Evolutionary conservation across 35 echinoderm and acorn worm genomes (phyloP), one percentile per base, ranked within the genome.

Genomic region (Apostichopus californicus): DNA sequence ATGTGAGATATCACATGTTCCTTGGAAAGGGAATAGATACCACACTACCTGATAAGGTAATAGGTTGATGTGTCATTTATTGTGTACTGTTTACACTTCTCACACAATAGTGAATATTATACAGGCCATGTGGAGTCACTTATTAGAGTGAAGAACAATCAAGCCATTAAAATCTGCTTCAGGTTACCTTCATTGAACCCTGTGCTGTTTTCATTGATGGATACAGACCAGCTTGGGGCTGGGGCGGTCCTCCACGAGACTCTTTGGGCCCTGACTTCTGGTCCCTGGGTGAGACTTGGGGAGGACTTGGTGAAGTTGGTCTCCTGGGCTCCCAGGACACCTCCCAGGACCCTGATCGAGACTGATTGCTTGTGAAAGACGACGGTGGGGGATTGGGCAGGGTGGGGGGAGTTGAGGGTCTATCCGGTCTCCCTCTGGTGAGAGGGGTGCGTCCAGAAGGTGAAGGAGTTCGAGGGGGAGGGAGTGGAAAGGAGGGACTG

Each of bases 291-390:
- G 79, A 72, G 8, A 73, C 52, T 8, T 79, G 91, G 25, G 91
- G 79, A 8, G 15, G 55, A 46, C 34, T 46, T 63, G 79, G 91
- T 25, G 91, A 54, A 25, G 57, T 52, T 84, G 79, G 91, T 9
- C 91, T 83, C 91, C 66, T 81, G 1, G 91, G 91, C 60, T 83
- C 90, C 90, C 90, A 92, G 1, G 78, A 59, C 17, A 81, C 79
- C 80, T 92, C 91, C 57, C 57, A 92, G 9, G 79, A 72, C 8
- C 54, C 65, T 9, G 63, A 46, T 56, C 55, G 55, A n/a, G n/a
- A 56, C 3, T 78, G 90, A 20, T 66, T 55, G 13, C 13, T 73
- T 13, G 70, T 23, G n/a, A 21, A 90, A 6, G 68, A 77, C 54
- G 88, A 71, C 53, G 68, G 28, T 72, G 11, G 28, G 18, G 77